These are phyloP conservation scores for Campoplex nolae DNA, from an alignment of 2,888 invertebrate species.

Conservation along the genomic window DNA sequence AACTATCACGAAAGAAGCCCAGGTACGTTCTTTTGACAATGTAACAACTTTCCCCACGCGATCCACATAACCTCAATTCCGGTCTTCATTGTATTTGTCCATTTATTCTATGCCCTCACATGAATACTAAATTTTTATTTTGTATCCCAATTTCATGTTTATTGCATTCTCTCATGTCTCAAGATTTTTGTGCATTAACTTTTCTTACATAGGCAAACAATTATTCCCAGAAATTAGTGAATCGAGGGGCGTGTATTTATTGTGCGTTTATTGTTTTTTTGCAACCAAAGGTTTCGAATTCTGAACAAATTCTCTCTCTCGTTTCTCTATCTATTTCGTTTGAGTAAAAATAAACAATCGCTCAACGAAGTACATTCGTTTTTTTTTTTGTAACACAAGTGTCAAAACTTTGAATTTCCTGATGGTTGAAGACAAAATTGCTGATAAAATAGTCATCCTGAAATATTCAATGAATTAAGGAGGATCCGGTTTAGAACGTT, in stretches of 20 bases:
- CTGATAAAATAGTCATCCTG: neutral
- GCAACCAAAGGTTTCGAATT: neutral
- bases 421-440: neutral
- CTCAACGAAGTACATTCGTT: neutral
- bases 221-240: neutral
- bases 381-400: too few relatives aligned
- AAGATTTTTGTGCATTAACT: neutral
- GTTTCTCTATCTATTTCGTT: neutral
- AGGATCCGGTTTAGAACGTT: neutral
- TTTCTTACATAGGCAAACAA: neutral
- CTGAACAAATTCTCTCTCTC: neutral
- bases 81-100: neutral
- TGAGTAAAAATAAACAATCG: neutral
- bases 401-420: neutral
- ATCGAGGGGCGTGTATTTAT: slow-evolving; percentile 14
- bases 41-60: slow-evolving; percentile 28
- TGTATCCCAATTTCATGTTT: neutral
- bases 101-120: neutral
- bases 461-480: neutral
- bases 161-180: neutral
- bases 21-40: slow-evolving; percentile 81
- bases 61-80: slow-evolving; percentile 60
- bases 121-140: neutral
- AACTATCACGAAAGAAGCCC: slow-evolving; percentile 87
- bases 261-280: neutral